Evolutionary conservation across 2,113 vertebrate species (phyloP), one percentile per base, ranked within the genome.

Genomic region (Petromus typicus): DNA sequence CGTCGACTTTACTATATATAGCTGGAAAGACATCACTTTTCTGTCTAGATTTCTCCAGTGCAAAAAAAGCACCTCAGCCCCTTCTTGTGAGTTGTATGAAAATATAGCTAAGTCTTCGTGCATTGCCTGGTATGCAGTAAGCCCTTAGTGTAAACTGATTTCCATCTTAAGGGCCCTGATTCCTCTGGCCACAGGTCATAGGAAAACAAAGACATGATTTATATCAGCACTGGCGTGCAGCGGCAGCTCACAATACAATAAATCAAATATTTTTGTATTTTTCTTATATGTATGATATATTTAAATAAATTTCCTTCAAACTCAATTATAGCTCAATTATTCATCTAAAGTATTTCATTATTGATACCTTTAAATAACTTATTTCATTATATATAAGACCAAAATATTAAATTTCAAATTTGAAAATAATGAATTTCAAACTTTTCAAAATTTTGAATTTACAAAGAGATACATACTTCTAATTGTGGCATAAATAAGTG

Each of bases 391-490:
- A 37, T 18, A n/a, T 63, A 56, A 90, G 27, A 86, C 5, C 22
- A 75, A 95, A 83, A 84, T n/a, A 67, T 54, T 66, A 87, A 81
- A 94, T 56, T 89, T 6, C 27, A 94, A 83, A 83, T 37, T 56
- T 32, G 18, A 83, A 34, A 40, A 84, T 37, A 64, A 3, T 61
- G 45, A 56, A 43, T 84, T 78, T 91, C 56, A 75, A 88, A 71
- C 32, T 87, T 94, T 87, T 86, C 51, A 20, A 95, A 51, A 90
- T 75, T 90, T 87, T 16, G 37, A 71, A 64, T 87, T 94, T 79
- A 91, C 32, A 89, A 95, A 83, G 4, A 91, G 11, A 78, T n/a
- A 86, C 12, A 92, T 27, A 64, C 17, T 94, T 81, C 51, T 91
- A 93, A 69, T 94, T 63, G 89, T 73, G 32, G 63, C 78, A 59